Conservation (phyloP, 2,797 vertebrate species). For the Antrozous pallidus region DNA sequence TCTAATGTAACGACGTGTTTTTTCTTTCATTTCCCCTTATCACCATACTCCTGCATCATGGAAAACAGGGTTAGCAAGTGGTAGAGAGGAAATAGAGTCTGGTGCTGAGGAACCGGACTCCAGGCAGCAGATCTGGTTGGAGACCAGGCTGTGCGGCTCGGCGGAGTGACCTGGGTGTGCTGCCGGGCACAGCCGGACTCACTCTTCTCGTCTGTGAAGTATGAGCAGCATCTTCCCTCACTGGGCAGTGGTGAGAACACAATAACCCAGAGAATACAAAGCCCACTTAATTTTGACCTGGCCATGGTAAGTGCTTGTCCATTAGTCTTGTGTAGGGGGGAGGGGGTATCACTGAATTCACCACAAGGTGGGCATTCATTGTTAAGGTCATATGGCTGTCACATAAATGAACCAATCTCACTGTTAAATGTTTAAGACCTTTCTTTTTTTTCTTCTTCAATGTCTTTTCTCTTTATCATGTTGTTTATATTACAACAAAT, state of each 20-base stretch:
- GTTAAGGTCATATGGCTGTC: neutral
- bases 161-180: neutral
- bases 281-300: neutral
- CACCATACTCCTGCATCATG: neutral
- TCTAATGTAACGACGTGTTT: neutral
- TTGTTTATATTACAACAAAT: neutral
- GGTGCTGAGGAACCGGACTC: neutral
- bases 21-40: neutral
- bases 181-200: fast-evolving
- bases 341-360: neutral
- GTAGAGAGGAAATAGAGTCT: neutral
- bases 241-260: neutral
- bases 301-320: neutral
- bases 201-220: neutral
- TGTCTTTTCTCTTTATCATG: neutral
- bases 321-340: neutral
- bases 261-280: neutral
- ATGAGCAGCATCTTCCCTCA: neutral
- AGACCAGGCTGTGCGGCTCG: neutral
- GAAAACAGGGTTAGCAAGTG: neutral
- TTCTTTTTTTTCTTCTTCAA: neutral
- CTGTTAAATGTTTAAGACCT: neutral
- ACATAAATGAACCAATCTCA: neutral
- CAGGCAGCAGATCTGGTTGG: neutral
- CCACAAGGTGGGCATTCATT: neutral